These are phyloP conservation scores for Stylophora pistillata DNA, from an alignment of 64 coral and sea anemone species.

Conservation along the genomic window DNA sequence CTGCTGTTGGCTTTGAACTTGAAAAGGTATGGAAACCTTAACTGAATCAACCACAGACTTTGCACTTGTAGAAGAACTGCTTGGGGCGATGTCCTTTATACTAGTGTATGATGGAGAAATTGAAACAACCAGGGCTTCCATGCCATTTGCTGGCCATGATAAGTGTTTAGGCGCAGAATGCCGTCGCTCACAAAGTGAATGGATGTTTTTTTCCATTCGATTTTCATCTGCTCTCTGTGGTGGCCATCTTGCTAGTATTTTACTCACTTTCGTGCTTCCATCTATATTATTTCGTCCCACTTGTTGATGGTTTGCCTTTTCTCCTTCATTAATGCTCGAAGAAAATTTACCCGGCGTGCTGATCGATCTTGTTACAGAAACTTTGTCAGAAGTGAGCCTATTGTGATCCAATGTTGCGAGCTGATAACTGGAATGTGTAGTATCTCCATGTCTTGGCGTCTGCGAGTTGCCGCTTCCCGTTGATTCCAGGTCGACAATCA, in stretches of 20 bases:
- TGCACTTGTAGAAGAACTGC: background rate
- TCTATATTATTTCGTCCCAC: background rate
- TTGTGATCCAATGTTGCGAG: background rate
- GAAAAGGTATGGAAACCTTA: slow-evolving; percentile 62
- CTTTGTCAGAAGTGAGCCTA: background rate
- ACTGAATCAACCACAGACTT: slow-evolving; percentile 47
- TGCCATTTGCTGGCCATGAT: background rate
- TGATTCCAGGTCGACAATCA: background rate
- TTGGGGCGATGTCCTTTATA: slow-evolving; percentile 17
- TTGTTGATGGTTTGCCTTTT: background rate
- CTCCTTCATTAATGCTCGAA: background rate
- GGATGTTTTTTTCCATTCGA: background rate
- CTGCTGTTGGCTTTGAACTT: slow-evolving; percentile 41
- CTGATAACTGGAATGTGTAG: background rate
- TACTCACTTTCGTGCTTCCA: background rate
- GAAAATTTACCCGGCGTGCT: background rate
- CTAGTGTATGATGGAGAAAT: slow-evolving; percentile 32
- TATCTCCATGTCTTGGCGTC: background rate
- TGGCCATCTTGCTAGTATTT: background rate
- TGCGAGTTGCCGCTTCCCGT: background rate
- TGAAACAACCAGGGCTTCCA: slow-evolving; percentile 10
- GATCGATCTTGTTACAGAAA: background rate
- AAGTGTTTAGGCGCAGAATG: slow-evolving; percentile 28
- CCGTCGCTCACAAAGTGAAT: background rate
- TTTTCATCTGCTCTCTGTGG: background rate